Percentiles rank a stretch among this genome's conserved stretches.
Evolutionary conservation across 1,140 invertebrate genomes (phyloP).

Genomic region (Dendrolimus kikuchii): DNA sequence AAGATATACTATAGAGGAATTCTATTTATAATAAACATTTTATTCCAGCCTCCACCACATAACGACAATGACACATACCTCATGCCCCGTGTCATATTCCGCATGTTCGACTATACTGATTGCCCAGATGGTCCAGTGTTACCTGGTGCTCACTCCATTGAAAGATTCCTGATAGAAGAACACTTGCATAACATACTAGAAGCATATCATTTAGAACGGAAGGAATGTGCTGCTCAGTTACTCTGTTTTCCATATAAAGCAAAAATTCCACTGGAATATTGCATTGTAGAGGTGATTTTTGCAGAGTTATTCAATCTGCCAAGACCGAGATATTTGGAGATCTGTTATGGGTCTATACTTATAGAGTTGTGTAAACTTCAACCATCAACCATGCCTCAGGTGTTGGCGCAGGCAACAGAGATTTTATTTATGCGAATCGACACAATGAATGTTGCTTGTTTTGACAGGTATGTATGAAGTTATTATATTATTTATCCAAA

Average conservation of each 20-base stretch:
- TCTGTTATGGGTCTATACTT: slow-evolving; percentile 95
- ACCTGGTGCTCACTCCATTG: slow-evolving; percentile 97
- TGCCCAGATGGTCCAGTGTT: slow-evolving; percentile 94
- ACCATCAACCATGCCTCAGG: slow-evolving; percentile 97
- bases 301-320: slow-evolving; percentile 96
- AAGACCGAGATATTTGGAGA: slow-evolving; percentile 88
- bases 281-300: slow-evolving; percentile 98
- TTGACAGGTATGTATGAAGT: slow-evolving; percentile 81
- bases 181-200: slow-evolving; percentile 95
- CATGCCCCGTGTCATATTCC: slow-evolving; percentile 91
- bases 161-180: slow-evolving; percentile 98
- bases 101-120: slow-evolving; percentile 99
- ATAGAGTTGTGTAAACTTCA: slow-evolving; percentile 98
- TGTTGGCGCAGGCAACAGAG: slow-evolving; percentile 97
- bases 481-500: slow-evolving; percentile 4
- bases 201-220: slow-evolving; percentile 90
- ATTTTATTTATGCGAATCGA: slow-evolving; percentile 97
- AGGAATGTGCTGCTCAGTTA: slow-evolving; percentile 95
- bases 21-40: too few relatives aligned
- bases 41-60: slow-evolving; percentile 78
- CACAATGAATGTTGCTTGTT: slow-evolving; percentile 96
- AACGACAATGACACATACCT: slow-evolving; percentile 92
- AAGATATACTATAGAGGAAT: too few relatives aligned
- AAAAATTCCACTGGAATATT: slow-evolving; percentile 97
- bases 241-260: slow-evolving; percentile 93